Conservation (phyloP, 2,113 vertebrate genomes). For the Campylomormyrus numenius region DNA sequence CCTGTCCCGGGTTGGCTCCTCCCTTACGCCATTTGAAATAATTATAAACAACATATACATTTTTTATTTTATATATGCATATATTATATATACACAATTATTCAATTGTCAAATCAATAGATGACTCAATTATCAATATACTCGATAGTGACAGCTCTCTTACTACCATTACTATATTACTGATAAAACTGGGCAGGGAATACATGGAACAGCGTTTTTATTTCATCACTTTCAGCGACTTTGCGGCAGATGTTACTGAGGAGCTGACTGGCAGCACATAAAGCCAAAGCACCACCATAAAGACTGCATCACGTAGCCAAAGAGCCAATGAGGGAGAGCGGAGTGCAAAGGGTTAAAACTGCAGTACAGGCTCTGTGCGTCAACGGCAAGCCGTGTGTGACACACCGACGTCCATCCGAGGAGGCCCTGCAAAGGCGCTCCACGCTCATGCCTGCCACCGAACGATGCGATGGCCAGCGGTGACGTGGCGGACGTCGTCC, state of each 20-base stretch:
- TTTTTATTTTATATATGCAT: background rate
- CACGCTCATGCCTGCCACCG: background rate
- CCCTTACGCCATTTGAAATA: background rate
- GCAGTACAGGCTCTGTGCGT: conserved; percentile 12
- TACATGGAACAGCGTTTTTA: background rate
- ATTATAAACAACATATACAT: background rate
- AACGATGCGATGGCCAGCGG: background rate
- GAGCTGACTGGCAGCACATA: background rate
- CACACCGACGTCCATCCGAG: background rate
- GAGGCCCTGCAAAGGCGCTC: background rate
- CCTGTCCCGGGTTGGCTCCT: background rate
- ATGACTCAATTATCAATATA: background rate
- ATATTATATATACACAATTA: background rate
- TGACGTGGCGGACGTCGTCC: background rate
- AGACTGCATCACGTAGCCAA: background rate
- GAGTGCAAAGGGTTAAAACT: conserved; percentile 7
- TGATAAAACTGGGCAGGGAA: background rate
- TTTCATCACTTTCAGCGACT: background rate
- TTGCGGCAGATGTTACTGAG: conserved; percentile 2
- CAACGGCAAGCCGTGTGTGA: background rate
- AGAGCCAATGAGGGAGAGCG: background rate
- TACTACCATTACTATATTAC: background rate
- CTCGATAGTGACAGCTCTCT: background rate
- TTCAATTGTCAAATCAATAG: background rate
- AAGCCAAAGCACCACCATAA: background rate